Conservation (phyloP, 2,888 invertebrate species). For the Pyrgus malvae region DNA sequence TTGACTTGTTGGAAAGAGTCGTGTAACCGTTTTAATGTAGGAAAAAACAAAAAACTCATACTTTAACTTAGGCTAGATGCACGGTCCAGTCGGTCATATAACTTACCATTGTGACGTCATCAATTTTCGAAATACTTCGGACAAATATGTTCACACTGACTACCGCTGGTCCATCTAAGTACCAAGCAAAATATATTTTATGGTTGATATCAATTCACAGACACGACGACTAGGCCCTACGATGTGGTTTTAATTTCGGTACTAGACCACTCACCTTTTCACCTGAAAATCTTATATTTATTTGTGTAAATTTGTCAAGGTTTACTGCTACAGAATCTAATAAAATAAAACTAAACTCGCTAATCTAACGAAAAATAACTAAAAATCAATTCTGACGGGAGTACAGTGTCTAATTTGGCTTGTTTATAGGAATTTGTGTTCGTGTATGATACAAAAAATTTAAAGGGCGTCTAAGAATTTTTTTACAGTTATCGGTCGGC, state of each 20-base stretch:
- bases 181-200: slow-evolving; percentile 74
- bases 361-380: slow-evolving; percentile 30
- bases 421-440: slow-evolving; percentile 79
- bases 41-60: slow-evolving; percentile 48
- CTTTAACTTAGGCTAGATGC: slow-evolving; percentile 63
- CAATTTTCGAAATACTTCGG: slow-evolving; percentile 99
- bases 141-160: slow-evolving; percentile 99
- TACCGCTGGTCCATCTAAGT: slow-evolving; percentile 94
- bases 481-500: slow-evolving; percentile 31
- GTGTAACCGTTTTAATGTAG: slow-evolving; percentile 48
- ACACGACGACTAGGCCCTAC: slow-evolving; percentile 59
- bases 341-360: slow-evolving; percentile 23
- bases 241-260: slow-evolving; percentile 33
- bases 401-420: slow-evolving; percentile 53
- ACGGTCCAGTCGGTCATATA: slow-evolving; percentile 65
- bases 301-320: slow-evolving; percentile 27
- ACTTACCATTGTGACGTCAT: slow-evolving; percentile 99
- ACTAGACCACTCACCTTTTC: slow-evolving; percentile 49
- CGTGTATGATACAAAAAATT: slow-evolving; percentile 48
- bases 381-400: slow-evolving; percentile 44
- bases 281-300: slow-evolving; percentile 49
- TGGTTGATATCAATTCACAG: slow-evolving; percentile 56
- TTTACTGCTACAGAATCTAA: slow-evolving; percentile 29
- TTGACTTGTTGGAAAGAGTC: slow-evolving; percentile 68
- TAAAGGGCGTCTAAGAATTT: slow-evolving; percentile 24